A percentile compares a stretch with the other conserved stretches of the same genome.
phyloP scores from a whole-genome alignment of 2,113 vertebrate genomes.

The Puffinus mauretanicus region DNA sequence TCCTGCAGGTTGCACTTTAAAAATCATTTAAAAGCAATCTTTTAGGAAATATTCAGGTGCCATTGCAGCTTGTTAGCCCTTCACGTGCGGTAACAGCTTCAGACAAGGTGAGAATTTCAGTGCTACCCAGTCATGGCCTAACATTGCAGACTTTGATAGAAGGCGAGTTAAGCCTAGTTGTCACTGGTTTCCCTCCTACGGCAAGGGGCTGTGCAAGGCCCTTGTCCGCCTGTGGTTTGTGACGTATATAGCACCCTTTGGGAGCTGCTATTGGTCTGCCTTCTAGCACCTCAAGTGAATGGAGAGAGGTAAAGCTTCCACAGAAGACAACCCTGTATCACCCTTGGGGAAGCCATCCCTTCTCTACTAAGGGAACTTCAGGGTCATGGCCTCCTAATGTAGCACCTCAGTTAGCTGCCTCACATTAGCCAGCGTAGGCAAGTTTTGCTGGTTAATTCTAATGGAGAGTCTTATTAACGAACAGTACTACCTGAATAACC shows the following conservation, averaged over 20 bases:
- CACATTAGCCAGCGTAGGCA: neutral
- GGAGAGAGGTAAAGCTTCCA: neutral
- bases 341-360: neutral
- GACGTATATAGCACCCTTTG: neutral
- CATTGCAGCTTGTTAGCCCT: neutral
- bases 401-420: neutral
- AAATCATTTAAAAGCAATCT: neutral
- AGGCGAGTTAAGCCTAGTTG: neutral
- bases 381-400: neutral
- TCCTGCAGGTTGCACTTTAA: neutral
- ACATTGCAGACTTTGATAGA: rapidly evolving
- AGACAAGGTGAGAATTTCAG: neutral
- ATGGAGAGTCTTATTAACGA: neutral
- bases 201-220: neutral
- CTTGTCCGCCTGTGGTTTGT: neutral
- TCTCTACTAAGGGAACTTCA: neutral
- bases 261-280: neutral
- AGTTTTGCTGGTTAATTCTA: neutral
- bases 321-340: neutral
- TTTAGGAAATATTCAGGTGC: neutral
- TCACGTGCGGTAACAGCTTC: rapidly evolving
- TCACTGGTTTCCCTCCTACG: neutral
- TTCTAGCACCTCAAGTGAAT: neutral
- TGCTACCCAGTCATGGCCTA: neutral
- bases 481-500: neutral